Evolutionary conservation across 1,140 invertebrate genomes (phyloP), one percentile per base, ranked within the genome.

Genomic region (Listronotus bonariensis): DNA sequence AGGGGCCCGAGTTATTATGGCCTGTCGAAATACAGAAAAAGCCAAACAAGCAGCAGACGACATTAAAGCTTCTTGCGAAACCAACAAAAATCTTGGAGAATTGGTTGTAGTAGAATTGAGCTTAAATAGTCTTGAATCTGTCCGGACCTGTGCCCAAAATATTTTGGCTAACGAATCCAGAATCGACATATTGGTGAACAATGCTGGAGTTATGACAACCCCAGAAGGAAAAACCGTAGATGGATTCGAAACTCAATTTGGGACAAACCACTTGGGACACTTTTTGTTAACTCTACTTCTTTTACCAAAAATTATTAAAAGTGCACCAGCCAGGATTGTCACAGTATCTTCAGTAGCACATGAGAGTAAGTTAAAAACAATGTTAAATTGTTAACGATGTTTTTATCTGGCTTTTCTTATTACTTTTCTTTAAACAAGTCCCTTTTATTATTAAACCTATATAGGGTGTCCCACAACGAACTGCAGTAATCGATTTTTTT

Each of bases 211-310:
- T 0, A 92, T 90, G 86, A 83, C 85, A 79, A 87, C 85, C 61
- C 91, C 88, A 0, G 79, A 85, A 60, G 48, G 72, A 41, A 83
- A 83, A 60, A 89, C 88, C 0, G 84, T 84, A 62, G 92, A 96
- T 71, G 92, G 92, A 1, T 89, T 90, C 74, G 95, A 96, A 76
- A 84, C 84, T 53, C 89, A 93, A 65, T 80, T 93, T 14, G 89
- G 88, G 12, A 86, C 88, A 0, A 93, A 93, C 76, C 87, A 93
- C 77, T 78, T 93, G 51, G 91, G 91, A 0, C 93, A 95, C 72
- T 96, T 95, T 74, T 81, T 95, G 31, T 80, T 97, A 0, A 96
- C 93, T 0, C 82, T 87, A 61, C 76, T 97, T 12, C 77, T 97
- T 0, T 69, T 96, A 53, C 84, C 84, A 5, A 83, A 82, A 71